Percentiles rank a stretch among this genome's conserved stretches.
Conservation (phyloP, 2,797 vertebrate genomes). For the Ctenopoma multispine region DNA sequence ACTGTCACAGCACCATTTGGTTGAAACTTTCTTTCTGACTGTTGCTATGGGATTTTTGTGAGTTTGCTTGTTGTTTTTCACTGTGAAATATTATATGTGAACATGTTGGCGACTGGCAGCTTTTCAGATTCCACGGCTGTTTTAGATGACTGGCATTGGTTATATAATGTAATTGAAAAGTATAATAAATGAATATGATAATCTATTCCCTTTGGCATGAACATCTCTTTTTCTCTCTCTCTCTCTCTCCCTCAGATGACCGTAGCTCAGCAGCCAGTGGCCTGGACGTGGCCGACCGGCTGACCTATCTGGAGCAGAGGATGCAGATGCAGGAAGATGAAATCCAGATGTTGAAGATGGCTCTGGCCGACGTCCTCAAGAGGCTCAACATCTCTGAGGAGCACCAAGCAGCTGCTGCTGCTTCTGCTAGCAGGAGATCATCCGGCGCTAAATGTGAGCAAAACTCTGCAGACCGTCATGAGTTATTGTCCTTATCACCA, state of each 20-base stretch:
- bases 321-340: slow-evolving; percentile 99
- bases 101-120: neutral
- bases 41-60: slow-evolving; percentile 7
- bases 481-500: neutral
- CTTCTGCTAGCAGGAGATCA: slow-evolving; percentile 79
- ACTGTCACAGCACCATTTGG: neutral
- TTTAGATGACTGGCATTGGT: no score
- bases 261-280: slow-evolving; percentile 92
- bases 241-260: slow-evolving; percentile 84
- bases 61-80: neutral
- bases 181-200: neutral
- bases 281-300: slow-evolving; percentile 93
- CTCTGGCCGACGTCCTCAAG: slow-evolving; percentile 94
- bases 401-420: slow-evolving; percentile 87
- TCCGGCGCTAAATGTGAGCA: slow-evolving; percentile 82
- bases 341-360: slow-evolving; percentile 95
- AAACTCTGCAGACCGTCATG: neutral
- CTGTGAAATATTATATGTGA: neutral
- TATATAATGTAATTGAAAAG: slow-evolving; percentile 7
- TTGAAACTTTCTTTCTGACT: slow-evolving; percentile 2
- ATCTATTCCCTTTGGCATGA: neutral
- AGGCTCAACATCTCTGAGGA: slow-evolving; percentile 94
- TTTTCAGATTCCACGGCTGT: neutral
- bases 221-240: neutral
- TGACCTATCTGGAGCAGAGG: slow-evolving; percentile 95